A percentile compares a stretch with the other conserved stretches of the same genome.
These are phyloP conservation scores for Enteromius thamalakanensis DNA, from an alignment of 2,797 vertebrate genomes.

Conservation along the genomic window DNA sequence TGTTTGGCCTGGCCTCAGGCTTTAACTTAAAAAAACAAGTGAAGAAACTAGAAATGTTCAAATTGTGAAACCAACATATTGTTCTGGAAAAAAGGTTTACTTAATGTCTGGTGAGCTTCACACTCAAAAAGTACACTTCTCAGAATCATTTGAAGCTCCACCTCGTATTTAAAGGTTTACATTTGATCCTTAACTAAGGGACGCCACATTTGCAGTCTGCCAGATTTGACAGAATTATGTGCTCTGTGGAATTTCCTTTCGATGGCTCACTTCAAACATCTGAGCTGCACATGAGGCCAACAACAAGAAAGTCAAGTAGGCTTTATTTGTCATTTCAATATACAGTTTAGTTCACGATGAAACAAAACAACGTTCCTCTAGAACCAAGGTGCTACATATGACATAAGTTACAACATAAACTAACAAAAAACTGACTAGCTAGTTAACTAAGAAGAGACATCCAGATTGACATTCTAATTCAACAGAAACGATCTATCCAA, in stretches of 20 bases:
- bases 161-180: constrained; percentile 20
- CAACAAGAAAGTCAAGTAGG: background rate
- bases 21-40: background rate
- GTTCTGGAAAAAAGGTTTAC: background rate
- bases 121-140: background rate
- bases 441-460: no score
- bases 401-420: no score
- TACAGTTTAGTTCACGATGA: no score
- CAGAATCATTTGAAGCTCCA: background rate
- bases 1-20: background rate
- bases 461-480: no score
- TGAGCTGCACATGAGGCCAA: constrained; percentile 66
- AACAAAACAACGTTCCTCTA: no score
- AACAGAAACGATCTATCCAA: no score
- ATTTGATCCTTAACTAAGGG: constrained; percentile 33
- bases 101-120: background rate
- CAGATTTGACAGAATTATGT: constrained; percentile 62
- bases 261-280: constrained; percentile 65
- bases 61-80: background rate
- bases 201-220: constrained; percentile 53
- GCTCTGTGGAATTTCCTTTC: constrained; percentile 63
- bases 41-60: background rate
- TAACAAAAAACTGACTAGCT: no score
- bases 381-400: no score
- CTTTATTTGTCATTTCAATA: no score